Evolutionary conservation across 2,888 invertebrate genomes (phyloP).

Genomic region (Lycia hirtaria): DNA sequence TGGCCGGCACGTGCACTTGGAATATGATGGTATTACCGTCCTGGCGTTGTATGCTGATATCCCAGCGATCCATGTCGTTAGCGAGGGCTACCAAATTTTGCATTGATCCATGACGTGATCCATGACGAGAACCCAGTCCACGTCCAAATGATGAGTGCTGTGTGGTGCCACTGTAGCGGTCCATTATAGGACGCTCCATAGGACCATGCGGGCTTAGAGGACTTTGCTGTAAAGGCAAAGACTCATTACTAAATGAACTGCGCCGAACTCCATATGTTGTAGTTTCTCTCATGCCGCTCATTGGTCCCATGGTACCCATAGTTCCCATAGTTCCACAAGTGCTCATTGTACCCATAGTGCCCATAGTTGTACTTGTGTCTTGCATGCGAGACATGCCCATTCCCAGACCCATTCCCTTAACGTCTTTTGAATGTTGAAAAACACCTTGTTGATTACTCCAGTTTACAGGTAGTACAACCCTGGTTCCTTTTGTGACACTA

Average conservation of each 20-base stretch:
- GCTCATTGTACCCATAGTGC: conserved; percentile 53
- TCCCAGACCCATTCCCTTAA: conserved; percentile 75
- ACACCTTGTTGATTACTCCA: conserved; percentile 77
- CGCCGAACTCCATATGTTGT: conserved; percentile 79
- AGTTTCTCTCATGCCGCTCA: conserved; percentile 77
- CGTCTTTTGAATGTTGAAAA: conserved; percentile 80
- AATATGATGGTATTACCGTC: conserved; percentile 86
- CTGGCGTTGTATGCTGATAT: conserved; percentile 84
- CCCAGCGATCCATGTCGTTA: conserved; percentile 87
- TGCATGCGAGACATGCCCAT: conserved; percentile 73
- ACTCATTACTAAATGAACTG: conserved; percentile 81
- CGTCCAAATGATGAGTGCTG: conserved; percentile 74
- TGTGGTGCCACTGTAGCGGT: conserved; percentile 71
- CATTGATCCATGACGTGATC: conserved; percentile 79
- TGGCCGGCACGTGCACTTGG: conserved; percentile 88
- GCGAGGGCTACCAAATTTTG: conserved; percentile 80
- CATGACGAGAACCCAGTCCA: conserved; percentile 68
- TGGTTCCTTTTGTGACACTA: conserved; percentile 87
- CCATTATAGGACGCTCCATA: conserved; percentile 74
- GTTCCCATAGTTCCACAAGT: conserved; percentile 63
- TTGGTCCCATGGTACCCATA: conserved; percentile 67
- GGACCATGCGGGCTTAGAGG: conserved; percentile 81
- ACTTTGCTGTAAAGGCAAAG: conserved; percentile 75
- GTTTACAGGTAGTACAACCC: conserved; percentile 85
- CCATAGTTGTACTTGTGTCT: conserved; percentile 63